Evolutionary conservation across 2,888 invertebrate genomes (phyloP).

Genomic region (Ganaspis brasiliensis): DNA sequence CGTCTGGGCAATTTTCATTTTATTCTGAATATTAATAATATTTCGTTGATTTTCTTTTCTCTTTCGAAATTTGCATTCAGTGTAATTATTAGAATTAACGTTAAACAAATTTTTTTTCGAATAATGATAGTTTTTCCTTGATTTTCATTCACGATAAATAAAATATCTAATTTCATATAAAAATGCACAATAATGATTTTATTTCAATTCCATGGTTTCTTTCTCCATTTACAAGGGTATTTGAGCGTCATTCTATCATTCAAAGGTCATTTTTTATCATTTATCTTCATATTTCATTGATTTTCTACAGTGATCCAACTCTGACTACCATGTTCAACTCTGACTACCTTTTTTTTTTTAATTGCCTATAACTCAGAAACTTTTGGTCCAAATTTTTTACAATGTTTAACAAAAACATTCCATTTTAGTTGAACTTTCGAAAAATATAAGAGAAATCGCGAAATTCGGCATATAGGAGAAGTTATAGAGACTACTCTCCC

Average conservation of each 20-base stretch:
- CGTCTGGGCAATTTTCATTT: not conserved
- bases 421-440: no score
- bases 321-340: conserved; percentile 14
- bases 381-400: no score
- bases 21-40: not conserved
- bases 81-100: no score
- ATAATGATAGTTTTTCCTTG: not conserved
- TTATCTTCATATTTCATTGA: no score
- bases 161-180: not conserved
- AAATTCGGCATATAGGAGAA: no score
- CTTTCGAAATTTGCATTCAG: not conserved
- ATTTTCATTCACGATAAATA: not conserved
- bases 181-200: not conserved
- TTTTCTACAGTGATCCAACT: not conserved
- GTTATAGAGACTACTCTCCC: no score
- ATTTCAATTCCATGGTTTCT: not conserved
- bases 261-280: no score
- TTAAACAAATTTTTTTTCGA: not conserved
- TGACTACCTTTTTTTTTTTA: not conserved
- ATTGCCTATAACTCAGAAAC: no score
- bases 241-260: no score
- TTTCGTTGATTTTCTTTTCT: not conserved
- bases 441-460: no score
- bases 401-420: no score
- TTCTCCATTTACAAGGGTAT: not conserved